phyloP scores from a whole-genome alignment of 2,888 invertebrate species.

The Caenorhabditis virilis region DNA sequence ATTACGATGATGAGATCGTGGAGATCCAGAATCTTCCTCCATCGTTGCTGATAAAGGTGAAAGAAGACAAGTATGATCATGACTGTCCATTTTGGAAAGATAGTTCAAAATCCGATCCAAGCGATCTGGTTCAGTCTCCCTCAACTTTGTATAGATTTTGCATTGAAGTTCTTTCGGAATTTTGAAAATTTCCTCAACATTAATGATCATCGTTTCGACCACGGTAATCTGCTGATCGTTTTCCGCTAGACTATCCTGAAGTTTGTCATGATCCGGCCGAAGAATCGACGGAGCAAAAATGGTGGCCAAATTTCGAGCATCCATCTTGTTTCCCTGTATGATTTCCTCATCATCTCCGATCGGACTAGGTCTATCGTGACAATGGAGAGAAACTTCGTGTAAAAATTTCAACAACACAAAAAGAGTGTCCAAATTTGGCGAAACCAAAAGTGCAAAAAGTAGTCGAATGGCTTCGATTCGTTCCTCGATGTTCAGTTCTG shows the following conservation, averaged over 20 bases:
- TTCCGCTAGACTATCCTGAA: conserved; percentile 59
- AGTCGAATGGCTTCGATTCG: conserved; percentile 46
- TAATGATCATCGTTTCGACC: conserved; percentile 84
- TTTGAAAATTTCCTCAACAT: conserved; percentile 78
- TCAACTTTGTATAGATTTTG: conserved; percentile 83
- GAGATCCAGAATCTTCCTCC: conserved; percentile 36
- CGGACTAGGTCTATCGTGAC: conserved; percentile 76
- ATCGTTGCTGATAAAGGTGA: conserved; percentile 48
- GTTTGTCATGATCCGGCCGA: conserved; percentile 73
- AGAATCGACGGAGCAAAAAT: conserved; percentile 91
- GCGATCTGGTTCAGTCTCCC: conserved; percentile 83
- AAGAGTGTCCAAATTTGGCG: conserved; percentile 87
- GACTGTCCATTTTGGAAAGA: conserved; percentile 40
- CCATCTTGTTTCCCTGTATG: conserved; percentile 86
- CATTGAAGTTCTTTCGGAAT: conserved; percentile 82
- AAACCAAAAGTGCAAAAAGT: conserved; percentile 83
- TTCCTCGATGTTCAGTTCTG: conserved; percentile 43
- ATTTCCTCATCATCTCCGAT: conserved; percentile 48
- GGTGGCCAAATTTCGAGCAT: conserved; percentile 87
- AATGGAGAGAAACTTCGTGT: conserved; percentile 78
- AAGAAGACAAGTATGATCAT: conserved; percentile 27
- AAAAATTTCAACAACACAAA: conserved; percentile 83
- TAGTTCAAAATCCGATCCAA: conserved; percentile 75
- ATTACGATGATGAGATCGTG: conserved; percentile 19
- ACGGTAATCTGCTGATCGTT: conserved; percentile 81